Evolutionary conservation across 2,113 vertebrate genomes (phyloP), one percentile per base, ranked within the genome.

Genomic region (Propithecus coquereli): DNA sequence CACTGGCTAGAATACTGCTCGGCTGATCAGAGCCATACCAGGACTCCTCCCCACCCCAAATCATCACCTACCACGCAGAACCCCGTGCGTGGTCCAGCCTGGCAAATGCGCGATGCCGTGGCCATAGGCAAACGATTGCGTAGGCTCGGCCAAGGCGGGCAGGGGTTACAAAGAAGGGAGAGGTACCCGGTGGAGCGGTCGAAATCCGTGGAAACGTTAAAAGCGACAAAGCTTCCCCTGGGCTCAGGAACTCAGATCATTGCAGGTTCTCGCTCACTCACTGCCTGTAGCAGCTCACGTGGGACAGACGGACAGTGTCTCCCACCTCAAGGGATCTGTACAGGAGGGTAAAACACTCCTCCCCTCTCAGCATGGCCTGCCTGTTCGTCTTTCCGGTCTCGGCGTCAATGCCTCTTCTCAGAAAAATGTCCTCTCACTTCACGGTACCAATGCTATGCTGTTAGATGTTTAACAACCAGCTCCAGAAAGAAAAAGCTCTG

Each of bases 71-170:
- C 50, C 68, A 57, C 63, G 40, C 30, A 54, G 59, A 66, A 54
- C 12, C 34, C 66, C 20, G 7, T 1, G 6, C 8, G 14, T 3
- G 4, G 3, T 18, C 14, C 40, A 71, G 6, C 40, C 37, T 10
- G 57, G 47, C 30, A 66, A 27, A 63, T 18, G 5, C 47, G 77
- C 22, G 20, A 10, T 34, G 37, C n/a, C 27, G 0, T n/a, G 68
- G 23, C 40, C 27, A 4, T 14, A 10, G 83, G 18, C 37, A 76
- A 37, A 32, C 18, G 54, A 54, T 7, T 34, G 18, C 11, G 0
- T 2, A 16, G 57, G 34, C 30, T n/a, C 40, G 17, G 18, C 52
- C 52, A 11, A n/a, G 18, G 13, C 8, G 4, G 6, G 2, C 34
- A 11, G 61, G 65, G 32, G 23, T 23, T 43, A 71, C 16, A 37